Evolutionary conservation across 2,113 vertebrate genomes (phyloP).

Genomic region (human): GRCh38 chr9:130886501-130887000

Average conservation of each 20-base stretch:
- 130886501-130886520: background rate
- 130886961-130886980: background rate
- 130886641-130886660: background rate
- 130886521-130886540: background rate
- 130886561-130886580: background rate
- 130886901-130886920: background rate
- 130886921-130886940: background rate
- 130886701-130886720: background rate
- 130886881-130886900: background rate
- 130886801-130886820: background rate
- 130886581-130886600: background rate
- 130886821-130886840: background rate
- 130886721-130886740: background rate
- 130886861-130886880: background rate
- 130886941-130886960: background rate
- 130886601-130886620: background rate
- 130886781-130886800: accelerated
- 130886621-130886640: background rate
- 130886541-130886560: accelerated
- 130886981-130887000: background rate
- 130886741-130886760: background rate
- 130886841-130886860: accelerated
- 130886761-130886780: background rate
- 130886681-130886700: background rate
- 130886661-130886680: too few relatives aligned